phyloP scores from a whole-genome alignment of 2,113 vertebrate species.

The Bambusicola thoracicus region DNA sequence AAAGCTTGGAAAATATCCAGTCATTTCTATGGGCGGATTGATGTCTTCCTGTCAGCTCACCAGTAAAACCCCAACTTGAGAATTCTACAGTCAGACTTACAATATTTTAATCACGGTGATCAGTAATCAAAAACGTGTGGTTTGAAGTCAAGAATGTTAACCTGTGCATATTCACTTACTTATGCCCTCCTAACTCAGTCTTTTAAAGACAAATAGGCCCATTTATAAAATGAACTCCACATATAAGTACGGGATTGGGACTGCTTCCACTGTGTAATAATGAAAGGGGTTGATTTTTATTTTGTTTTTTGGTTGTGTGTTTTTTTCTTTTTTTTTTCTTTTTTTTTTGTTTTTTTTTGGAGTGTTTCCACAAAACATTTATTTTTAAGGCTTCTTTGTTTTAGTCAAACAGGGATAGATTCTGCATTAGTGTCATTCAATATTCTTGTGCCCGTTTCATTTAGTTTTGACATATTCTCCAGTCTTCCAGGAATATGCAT shows the following conservation, averaged over 20 bases:
- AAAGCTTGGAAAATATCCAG: constrained; percentile 5
- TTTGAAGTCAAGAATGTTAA: constrained; percentile 22
- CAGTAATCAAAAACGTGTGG: constrained; percentile 9
- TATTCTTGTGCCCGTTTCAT: background rate
- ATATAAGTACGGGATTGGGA: background rate
- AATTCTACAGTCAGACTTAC: background rate
- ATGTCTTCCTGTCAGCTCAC: background rate
- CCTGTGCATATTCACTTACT: constrained; percentile 22
- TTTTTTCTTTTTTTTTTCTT: background rate
- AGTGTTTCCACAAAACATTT: constrained; percentile 19
- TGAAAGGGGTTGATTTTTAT: background rate
- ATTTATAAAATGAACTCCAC: background rate
- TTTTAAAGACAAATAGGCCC: constrained; percentile 22
- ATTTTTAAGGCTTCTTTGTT: constrained; percentile 23
- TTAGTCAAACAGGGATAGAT: background rate
- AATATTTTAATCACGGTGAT: background rate
- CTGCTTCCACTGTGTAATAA: background rate
- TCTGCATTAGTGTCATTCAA: background rate
- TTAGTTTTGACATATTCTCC: background rate
- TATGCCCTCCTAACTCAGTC: background rate
- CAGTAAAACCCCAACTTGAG: background rate
- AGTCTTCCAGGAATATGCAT: background rate
- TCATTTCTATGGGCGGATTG: background rate
- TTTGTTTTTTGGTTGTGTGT: too few species aligned
- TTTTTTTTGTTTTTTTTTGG: background rate